Conservation (phyloP, 2,888 invertebrate species). For the Apoda limacodes region DNA sequence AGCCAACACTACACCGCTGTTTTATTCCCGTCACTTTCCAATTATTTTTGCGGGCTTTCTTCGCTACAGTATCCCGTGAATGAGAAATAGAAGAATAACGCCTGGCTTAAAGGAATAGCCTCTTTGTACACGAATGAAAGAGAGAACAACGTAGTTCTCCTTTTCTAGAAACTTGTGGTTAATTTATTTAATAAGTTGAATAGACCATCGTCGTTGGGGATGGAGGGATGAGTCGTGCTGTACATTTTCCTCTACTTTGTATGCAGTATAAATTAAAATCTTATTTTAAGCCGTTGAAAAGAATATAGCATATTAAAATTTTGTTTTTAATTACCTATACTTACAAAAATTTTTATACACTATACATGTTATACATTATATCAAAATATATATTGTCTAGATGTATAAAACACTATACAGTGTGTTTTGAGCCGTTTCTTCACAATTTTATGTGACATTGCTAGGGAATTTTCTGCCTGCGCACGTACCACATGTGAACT, state of each 20-base stretch:
- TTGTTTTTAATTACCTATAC: constrained; percentile 24
- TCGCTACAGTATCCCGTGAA: constrained; percentile 48
- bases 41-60: constrained; percentile 66
- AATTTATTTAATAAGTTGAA: constrained; percentile 69
- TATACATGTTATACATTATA: too few relatives aligned
- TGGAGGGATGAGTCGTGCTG: constrained; percentile 49
- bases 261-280: constrained; percentile 26
- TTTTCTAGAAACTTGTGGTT: constrained; percentile 59
- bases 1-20: too few relatives aligned
- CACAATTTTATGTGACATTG: too few relatives aligned
- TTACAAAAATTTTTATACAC: too few relatives aligned
- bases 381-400: too few relatives aligned
- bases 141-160: constrained; percentile 54
- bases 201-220: constrained; percentile 40
- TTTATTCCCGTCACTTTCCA: constrained; percentile 64
- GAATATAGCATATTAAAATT: too few relatives aligned
- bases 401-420: too few relatives aligned
- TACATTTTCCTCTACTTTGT: constrained; percentile 39
- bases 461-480: too few relatives aligned
- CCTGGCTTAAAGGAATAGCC: constrained; percentile 55
- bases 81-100: constrained; percentile 47
- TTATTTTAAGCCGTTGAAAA: too few relatives aligned
- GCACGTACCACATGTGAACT: too few relatives aligned
- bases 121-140: constrained; percentile 45
- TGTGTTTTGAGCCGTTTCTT: too few relatives aligned